Conservation (phyloP, 2,797 vertebrate genomes). For the Florisuga fusca region DNA sequence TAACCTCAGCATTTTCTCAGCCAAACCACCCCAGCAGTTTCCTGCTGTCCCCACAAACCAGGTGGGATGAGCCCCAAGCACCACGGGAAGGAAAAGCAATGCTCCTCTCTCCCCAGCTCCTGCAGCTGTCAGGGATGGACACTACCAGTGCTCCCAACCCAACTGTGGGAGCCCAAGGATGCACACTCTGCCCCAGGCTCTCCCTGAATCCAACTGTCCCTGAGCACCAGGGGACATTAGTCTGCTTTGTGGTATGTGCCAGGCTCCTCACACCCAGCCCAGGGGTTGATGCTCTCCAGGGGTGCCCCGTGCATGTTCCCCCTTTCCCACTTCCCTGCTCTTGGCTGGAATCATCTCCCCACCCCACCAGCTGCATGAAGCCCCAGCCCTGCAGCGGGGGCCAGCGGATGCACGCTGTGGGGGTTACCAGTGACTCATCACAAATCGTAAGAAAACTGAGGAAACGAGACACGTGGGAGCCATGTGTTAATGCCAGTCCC, state of each 20-base stretch:
- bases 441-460: background rate
- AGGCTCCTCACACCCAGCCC: background rate
- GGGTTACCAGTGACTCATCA: background rate
- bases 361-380: fast-evolving
- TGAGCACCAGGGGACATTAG: fast-evolving
- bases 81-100: background rate
- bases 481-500: background rate
- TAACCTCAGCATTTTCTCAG: background rate
- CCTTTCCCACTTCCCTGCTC: fast-evolving
- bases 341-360: background rate
- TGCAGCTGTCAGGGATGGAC: background rate
- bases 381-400: background rate
- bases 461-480: background rate
- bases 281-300: background rate
- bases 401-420: background rate
- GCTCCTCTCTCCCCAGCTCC: background rate
- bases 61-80: background rate
- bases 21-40: background rate
- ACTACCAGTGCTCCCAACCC: background rate
- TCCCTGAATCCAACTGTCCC: background rate
- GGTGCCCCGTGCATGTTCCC: fast-evolving
- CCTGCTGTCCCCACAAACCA: background rate
- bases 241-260: fast-evolving
- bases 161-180: background rate
- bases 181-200: background rate